These are phyloP conservation scores for Pseudomyrmex flavicornis DNA, from an alignment of 1,140 invertebrate genomes.

Conservation along the genomic window DNA sequence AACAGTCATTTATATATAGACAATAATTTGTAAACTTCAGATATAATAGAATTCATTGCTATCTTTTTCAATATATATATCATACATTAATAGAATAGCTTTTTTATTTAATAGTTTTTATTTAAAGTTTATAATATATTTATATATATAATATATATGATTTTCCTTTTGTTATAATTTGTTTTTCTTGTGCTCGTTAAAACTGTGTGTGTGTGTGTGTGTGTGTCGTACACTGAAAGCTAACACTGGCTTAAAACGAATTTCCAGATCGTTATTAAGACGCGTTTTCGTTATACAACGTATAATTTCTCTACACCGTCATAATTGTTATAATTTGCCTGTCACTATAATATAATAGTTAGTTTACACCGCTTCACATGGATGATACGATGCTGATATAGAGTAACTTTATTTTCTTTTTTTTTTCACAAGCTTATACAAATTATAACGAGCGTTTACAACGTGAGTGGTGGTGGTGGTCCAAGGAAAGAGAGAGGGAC, in stretches of 20 bases:
- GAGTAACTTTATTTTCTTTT: conserved; percentile 11
- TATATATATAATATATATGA: conserved; percentile 57
- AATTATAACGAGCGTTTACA: conserved; percentile 56
- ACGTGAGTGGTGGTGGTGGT: conserved; percentile 33
- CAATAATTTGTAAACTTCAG: conserved; percentile 84
- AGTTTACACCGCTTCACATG: conserved; percentile 62
- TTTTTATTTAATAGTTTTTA: conserved; percentile 38
- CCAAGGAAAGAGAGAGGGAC: conserved; percentile 11
- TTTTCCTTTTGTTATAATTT: conserved; percentile 59
- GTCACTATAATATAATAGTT: conserved; percentile 20
- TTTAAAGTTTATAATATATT: conserved; percentile 75
- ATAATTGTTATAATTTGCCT: not conserved
- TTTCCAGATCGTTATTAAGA: conserved; percentile 45
- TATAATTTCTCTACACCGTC: conserved; percentile 51
- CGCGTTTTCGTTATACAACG: conserved; percentile 48
- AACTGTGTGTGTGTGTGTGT: conserved; percentile 56
- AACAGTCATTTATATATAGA: conserved; percentile 79
- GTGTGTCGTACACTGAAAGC: conserved; percentile 79
- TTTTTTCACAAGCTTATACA: conserved; percentile 26
- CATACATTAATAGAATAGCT: conserved; percentile 81
- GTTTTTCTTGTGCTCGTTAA: conserved; percentile 58
- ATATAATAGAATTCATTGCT: conserved; percentile 79
- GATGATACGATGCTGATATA: conserved; percentile 52
- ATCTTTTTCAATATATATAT: conserved; percentile 81
- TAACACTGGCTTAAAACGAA: conserved; percentile 72